Evolutionary conservation across 2,888 invertebrate genomes (phyloP).

Genomic region (Ormyrus nitidulus): DNA sequence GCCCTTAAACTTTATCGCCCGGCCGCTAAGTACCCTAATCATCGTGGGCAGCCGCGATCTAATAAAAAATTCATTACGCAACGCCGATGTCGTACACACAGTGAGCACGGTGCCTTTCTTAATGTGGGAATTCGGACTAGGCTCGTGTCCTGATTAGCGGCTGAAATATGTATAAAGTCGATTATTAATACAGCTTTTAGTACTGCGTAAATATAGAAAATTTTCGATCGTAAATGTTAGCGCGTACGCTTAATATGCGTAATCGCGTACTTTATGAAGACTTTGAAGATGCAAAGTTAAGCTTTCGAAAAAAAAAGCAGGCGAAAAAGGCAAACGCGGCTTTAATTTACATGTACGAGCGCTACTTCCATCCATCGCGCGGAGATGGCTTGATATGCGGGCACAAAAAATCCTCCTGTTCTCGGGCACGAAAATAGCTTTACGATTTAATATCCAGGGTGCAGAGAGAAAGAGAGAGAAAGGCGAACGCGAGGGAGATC

Average conservation of each 20-base stretch:
- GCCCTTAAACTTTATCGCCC: slow-evolving; percentile 62
- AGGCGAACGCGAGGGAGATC: slow-evolving; percentile 38
- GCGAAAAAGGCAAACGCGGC: background rate
- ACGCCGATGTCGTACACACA: background rate
- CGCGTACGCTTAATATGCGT: too few relatives aligned
- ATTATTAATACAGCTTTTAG: too few relatives aligned
- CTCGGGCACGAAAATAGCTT: slow-evolving; percentile 50
- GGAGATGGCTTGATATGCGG: slow-evolving; percentile 44
- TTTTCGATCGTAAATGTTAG: too few relatives aligned
- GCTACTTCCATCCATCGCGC: slow-evolving; percentile 22
- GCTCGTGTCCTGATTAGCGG: background rate
- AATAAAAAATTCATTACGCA: slow-evolving; percentile 57
- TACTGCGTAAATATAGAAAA: too few relatives aligned
- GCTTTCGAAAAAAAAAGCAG: too few relatives aligned
- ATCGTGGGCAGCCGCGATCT: slow-evolving; percentile 52
- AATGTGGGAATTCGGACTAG: too few relatives aligned
- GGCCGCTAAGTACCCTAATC: slow-evolving; percentile 55
- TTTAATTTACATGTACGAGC: slow-evolving; percentile 38
- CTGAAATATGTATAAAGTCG: too few relatives aligned
- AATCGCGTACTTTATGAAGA: too few relatives aligned
- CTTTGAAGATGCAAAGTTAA: background rate
- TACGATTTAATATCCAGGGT: slow-evolving; percentile 50
- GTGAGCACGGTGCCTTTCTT: background rate
- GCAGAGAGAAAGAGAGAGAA: slow-evolving; percentile 10
- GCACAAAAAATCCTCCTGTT: slow-evolving; percentile 31